Base-by-base conservation (phyloP, 2,113 vertebrate genomes). In the Pardalotus punctatus region DNA sequence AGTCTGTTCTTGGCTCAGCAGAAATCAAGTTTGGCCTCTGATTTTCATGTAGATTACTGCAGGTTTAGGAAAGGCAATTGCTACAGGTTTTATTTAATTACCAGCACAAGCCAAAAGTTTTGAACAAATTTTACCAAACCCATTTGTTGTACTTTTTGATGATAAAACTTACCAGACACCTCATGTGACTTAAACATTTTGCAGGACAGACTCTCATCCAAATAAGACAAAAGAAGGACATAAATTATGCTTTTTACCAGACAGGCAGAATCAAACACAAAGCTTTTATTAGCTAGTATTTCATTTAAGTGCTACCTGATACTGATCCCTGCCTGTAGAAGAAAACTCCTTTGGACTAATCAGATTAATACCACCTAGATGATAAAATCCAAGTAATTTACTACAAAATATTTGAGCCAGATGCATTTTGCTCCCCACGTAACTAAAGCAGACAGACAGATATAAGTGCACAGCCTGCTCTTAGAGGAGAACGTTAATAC, bases 281-380 rank as follows among this genome's bases (percentile, higher is more conserved):
- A 47, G 73, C 78, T 87, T 89, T 94, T 91, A 94, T 67, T 73
- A 89, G 45, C 45, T 90, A 53, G 51, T 87, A 72, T 88, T 95
- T 93, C 76, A 70, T 51, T 76, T 58, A 38, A 73, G 36, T 77
- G 85, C 50, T 80, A 94, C 74, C 31, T 8, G 53, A 94, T 85
- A 82, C 70, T 65, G 18, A 18, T 27, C 38, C 73, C 58, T 47
- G 36, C 21, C 56, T 64, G 35, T 15, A 60, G 58, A 94, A 83
- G 48, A 82, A 86, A 95, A 54, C 12, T 23, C 43, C 21, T 65
- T 89, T 69, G 42, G 66, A 61, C 36, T 57, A 81, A 81, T 72
- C 66, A 90, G 82, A 94, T 65, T 85, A 90, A 69, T 57, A 73
- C 51, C 27, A 66, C 61, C 62, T 64, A 35, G 50, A 88, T 67